Conservation (phyloP, 2,113 vertebrate genomes). For the Strix aluco region DNA sequence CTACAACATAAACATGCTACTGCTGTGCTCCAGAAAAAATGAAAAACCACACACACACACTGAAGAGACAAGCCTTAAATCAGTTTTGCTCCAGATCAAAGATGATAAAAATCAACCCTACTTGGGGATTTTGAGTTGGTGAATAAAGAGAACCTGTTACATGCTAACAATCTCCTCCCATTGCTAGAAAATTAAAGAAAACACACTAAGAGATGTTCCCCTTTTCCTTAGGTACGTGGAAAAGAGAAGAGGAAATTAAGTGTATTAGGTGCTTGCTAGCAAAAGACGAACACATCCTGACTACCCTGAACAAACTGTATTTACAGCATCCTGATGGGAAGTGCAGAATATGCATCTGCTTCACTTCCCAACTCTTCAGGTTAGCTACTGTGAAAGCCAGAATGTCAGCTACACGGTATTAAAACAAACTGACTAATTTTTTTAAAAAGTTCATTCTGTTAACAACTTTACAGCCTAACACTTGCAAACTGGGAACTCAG, state of each 20-base stretch:
- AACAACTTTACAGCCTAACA: neutral
- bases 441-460: fast-evolving
- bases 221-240: neutral
- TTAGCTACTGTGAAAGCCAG: neutral
- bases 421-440: neutral
- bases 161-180: neutral
- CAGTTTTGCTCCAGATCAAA: neutral
- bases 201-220: neutral
- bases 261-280: neutral
- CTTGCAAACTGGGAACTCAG: neutral
- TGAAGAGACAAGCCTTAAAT: neutral
- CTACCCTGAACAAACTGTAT: neutral
- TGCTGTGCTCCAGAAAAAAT: neutral
- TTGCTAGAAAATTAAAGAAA: neutral
- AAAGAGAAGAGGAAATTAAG: neutral
- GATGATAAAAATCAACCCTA: neutral
- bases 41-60: neutral
- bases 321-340: constrained; percentile 21
- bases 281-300: neutral
- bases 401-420: neutral
- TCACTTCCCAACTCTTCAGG: neutral
- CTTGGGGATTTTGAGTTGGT: neutral
- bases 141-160: neutral
- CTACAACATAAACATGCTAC: neutral
- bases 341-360: neutral